phyloP scores from a whole-genome alignment of 2,113 vertebrate genomes.

The Ciconia stormi region DNA sequence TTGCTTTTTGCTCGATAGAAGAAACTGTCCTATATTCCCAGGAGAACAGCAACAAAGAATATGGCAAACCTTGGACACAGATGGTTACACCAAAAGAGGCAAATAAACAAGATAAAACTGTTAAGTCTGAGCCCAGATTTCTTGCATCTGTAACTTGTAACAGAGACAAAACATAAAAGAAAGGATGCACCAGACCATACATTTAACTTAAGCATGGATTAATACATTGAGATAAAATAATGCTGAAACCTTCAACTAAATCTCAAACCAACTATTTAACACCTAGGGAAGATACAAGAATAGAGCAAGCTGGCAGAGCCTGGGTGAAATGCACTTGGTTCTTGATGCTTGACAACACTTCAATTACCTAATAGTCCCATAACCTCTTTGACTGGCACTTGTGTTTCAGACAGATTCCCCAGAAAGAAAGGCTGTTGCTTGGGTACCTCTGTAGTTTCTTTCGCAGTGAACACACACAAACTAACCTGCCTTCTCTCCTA shows the following conservation, averaged over 20 bases:
- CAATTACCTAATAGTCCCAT: not conserved
- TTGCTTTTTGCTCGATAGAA: not conserved
- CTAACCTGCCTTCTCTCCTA: not conserved
- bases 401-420: not conserved
- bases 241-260: not conserved
- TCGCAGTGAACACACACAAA: not conserved
- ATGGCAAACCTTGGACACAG: not conserved
- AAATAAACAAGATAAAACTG: constrained; percentile 6
- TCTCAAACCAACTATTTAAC: not conserved
- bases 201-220: not conserved
- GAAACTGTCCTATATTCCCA: not conserved
- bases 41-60: not conserved
- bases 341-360: not conserved
- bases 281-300: not conserved
- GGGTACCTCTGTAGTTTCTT: not conserved
- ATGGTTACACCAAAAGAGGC: not conserved
- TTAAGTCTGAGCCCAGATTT: not conserved
- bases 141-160: not conserved
- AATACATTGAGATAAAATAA: not conserved
- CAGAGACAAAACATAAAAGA: not conserved
- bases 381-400: not conserved
- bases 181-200: not conserved
- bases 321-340: not conserved
- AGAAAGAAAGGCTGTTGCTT: not conserved
- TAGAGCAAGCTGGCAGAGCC: not conserved